Base-by-base conservation (phyloP, 2,113 vertebrate genomes). In the Microtus montanus region DNA sequence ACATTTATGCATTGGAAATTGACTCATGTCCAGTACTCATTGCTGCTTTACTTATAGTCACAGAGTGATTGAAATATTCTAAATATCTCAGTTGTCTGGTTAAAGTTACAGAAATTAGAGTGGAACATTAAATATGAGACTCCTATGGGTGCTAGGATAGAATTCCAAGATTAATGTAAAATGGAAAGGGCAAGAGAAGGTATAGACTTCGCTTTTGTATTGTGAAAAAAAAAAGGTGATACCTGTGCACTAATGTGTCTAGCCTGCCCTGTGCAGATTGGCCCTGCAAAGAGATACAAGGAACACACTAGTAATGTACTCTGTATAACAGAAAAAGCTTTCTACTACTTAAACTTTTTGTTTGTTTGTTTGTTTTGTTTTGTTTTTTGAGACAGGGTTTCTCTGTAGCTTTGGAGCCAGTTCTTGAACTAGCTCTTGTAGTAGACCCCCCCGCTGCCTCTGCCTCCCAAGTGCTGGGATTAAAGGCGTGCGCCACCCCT, bases 1-100 rank as follows among this genome's bases (percentile, higher is more conserved):
- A 41, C 0, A 49, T 41, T 58, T 87, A 82, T 26, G n/a, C 30
- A n/a, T 52, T 89, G 64, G 30, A 79, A 94, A 74, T 33, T 92
- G n/a, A 54, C 17, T 89, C 5, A 28, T 47, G 0, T 87, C 22
- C 11, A 88, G 19, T 47, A 84, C 64, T 89, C 75, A 64, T 7
- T 80, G 63, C 70, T 89, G 8, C 68, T 49, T 88, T 94, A 44
- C 64, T 33, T 95, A 44, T 68, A 35, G 24, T 89, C 88, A 82
- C 83, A 95, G 71, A 93, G 38, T 89, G 73, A 9, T 85, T 28
- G 63, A 63, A 93, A 47, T 22, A 64, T 41, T 30, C 5, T 49
- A 24, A n/a, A 33, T 77, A 30, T 54, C 52, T 33, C 19, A 86
- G 61, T 47, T 41, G 17, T 85, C 66, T 77, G 41, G 38, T 94